Base-by-base conservation (phyloP, 2,113 vertebrate genomes). In the Fregata magnificens region DNA sequence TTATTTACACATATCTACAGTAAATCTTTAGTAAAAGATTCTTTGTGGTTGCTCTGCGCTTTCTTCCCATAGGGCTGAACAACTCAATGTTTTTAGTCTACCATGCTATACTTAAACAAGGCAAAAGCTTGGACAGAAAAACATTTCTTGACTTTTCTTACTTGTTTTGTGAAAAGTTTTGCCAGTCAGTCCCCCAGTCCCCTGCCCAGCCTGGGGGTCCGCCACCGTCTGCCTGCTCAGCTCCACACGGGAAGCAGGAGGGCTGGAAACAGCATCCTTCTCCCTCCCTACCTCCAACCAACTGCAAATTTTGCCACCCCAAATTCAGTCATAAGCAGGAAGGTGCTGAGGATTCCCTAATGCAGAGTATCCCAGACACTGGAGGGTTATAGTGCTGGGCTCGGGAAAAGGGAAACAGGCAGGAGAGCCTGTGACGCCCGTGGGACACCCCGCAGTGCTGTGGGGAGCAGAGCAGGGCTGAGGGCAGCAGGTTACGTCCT, bases 301-400 rank as follows among this genome's bases (percentile, higher is more conserved):
- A 28, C 2, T 1, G 65, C 17, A 28, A 7, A 12, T 29, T 29
- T 29, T 34, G 34, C 49, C 29, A 21, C 21, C 34, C 14, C 45
- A 69, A 32, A 53, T 11, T 34, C 24, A 13, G 31, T 17, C 36
- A 9, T 6, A 14, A 31, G 69, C 47, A 34, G 65, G 53, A 40
- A n/a, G 6, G 13, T 19, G 44, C 20, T 11, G 52, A 49, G 44
- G 29, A 24, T 16, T 28, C 52, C 47, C 45, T 42, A 31, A n/a
- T 0, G 6, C 62, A 18, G 45, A 0, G 8, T 8, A 4, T 10
- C 58, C 42, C 58, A 29, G 47, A 21, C 32, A 12, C 10, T 3
- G 5, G 44, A 49, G 31, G 36, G 52, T 13, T 56, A 26, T 26
- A 44, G 52, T 59, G 29, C 12, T 45, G 31, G n/a, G 42, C 7